Conservation (phyloP, 2,888 invertebrate species). For the Chaitophorus viminalis region DNA sequence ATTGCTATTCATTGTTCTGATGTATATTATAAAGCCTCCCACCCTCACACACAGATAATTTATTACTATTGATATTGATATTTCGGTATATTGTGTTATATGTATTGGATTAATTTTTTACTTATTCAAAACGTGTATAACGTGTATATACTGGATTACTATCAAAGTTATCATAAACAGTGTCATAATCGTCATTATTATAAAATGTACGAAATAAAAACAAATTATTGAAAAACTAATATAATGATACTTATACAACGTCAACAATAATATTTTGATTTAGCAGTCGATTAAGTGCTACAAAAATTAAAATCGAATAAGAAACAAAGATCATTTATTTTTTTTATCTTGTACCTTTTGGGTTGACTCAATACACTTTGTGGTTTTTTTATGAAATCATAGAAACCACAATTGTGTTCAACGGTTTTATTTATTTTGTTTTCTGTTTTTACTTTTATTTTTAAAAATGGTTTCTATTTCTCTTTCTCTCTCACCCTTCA, state of each 20-base stretch:
- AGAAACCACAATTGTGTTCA: slow-evolving; percentile 24
- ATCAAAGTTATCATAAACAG: no score
- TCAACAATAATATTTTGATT: no score
- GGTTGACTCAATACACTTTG: background rate
- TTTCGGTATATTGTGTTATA: background rate
- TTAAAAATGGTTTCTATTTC: slow-evolving; percentile 8
- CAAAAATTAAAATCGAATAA: background rate
- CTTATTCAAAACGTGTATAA: background rate
- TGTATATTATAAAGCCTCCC: background rate
- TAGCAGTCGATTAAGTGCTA: background rate
- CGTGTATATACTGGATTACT: no score
- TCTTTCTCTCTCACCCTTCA: background rate
- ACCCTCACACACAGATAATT: no score
- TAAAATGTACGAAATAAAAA: no score
- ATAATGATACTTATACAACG: no score
- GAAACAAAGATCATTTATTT: background rate
- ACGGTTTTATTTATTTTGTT: slow-evolving; percentile 55
- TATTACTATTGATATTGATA: slow-evolving; percentile 9
- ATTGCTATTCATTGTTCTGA: background rate
- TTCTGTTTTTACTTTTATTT: slow-evolving; percentile 6
- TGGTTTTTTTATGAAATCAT: slow-evolving; percentile 12
- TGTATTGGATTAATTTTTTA: background rate
- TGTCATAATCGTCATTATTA: no score
- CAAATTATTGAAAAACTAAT: no score
- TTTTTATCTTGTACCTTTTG: background rate